Evolutionary conservation across 2,888 invertebrate species (phyloP), one percentile per base, ranked within the genome.

Genomic region (Pyrrhosoma nymphula): DNA sequence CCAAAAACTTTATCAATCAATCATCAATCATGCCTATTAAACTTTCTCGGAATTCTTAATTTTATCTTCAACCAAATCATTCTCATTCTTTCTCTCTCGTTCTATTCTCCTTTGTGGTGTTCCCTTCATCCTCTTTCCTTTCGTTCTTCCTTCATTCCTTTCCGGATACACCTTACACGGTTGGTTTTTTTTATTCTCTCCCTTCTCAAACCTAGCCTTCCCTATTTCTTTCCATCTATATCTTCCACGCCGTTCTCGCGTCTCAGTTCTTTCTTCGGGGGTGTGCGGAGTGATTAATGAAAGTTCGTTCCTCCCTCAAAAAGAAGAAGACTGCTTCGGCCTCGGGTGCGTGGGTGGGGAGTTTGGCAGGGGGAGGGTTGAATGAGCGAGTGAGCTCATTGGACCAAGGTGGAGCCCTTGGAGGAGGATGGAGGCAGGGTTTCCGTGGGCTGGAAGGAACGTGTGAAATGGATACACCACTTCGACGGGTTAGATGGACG

Each of bases 211-310:
- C 26, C 16, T 35, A 35, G n/a, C 60, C 35, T 63, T 91, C 60
- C 39, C n/a, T 56, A 63, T 93, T 47, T 93, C 93, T 69, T 69
- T 93, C 47, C 69, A 47, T 93, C 69, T 93, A 93, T 93, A 93
- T 93, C 69, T 93, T 47, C 93, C 69, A 47, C 93, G 47, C 69
- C 63, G 56, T 93, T 93, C 63, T 69, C 69, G 69, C 16, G 60
- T 60, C 20, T 12, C 93, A 93, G 93, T 69, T 47, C n/a, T 93
- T 93, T 93, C 93, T 93, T 93, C 47, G 35, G 75, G 47, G 93
- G 93, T 69, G 75, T 93, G 93, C 47, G 93, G 93, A 93, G 93
- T 93, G 93, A 93, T 93, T 93, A 93, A 93, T 93, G 93, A 93
- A 93, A 93, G 93, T 93, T 69, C 69, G 93, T 93, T 47, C 93